A percentile compares a stretch with the other conserved stretches of the same genome.
These are phyloP conservation scores for Melipona bicolor DNA, from an alignment of 2,888 invertebrate species.

Conservation along the genomic window DNA sequence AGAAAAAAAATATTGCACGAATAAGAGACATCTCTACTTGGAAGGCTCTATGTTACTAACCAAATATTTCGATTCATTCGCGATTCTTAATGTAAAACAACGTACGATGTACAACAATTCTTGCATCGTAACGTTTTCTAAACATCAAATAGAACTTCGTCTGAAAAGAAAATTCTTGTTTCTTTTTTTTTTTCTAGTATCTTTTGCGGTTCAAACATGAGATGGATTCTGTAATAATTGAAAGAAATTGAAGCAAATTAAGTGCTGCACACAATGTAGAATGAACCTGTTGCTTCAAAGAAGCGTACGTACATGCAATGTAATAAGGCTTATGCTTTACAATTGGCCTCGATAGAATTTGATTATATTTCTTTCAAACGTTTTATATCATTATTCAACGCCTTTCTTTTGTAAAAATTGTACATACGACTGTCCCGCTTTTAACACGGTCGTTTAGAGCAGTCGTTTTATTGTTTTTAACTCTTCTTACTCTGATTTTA, in stretches of 20 bases:
- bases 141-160: background rate
- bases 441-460: constrained; percentile 21
- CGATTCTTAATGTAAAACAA: constrained; percentile 16
- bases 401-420: constrained; percentile 9
- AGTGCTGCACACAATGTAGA: background rate
- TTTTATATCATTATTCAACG: constrained; percentile 9
- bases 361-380: constrained; percentile 2
- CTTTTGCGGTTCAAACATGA: constrained; percentile 2
- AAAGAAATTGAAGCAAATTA: constrained; percentile 6
- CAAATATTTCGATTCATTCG: constrained; percentile 30
- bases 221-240: background rate
- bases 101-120: background rate
- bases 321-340: background rate
- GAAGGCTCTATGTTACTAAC: constrained; percentile 13
- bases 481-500: constrained; percentile 45
- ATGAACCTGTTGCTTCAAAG: constrained; percentile 12
- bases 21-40: constrained; percentile 30
- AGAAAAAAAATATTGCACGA: constrained; percentile 12
- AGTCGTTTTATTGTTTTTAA: constrained; percentile 34
- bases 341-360: background rate
- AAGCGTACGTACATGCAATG: constrained; percentile 19
- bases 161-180: background rate
- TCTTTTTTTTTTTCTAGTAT: constrained; percentile 7
- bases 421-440: background rate
- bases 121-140: constrained; percentile 11